phyloP scores from a whole-genome alignment of 30 jellyfish, hydroid and myxozoan species.

The Hydractinia symbiolongicarpus region DNA sequence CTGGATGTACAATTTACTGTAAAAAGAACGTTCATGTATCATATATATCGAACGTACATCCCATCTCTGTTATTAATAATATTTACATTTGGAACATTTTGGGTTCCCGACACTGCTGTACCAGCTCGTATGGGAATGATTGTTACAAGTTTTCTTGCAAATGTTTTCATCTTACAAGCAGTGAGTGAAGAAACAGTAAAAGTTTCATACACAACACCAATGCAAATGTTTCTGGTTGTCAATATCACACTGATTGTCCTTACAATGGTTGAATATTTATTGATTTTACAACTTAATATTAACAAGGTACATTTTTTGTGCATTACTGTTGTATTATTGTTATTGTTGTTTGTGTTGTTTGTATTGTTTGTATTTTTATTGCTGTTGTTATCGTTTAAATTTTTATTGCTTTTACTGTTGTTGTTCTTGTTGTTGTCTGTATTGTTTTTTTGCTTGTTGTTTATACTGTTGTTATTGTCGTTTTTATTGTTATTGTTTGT shows the following conservation, averaged over 20 bases:
- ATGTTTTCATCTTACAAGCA: slow-evolving; percentile 15
- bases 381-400: too few relatives aligned
- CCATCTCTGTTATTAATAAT: slow-evolving; percentile 17
- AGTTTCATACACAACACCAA: slow-evolving; percentile 12
- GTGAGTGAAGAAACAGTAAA: slow-evolving; percentile 8
- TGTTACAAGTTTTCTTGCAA: slow-evolving; percentile 18
- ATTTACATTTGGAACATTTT: slow-evolving; percentile 8
- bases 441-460: too few relatives aligned
- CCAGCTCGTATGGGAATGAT: slow-evolving; percentile 29
- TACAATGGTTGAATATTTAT: slow-evolving; percentile 8
- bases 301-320: too few relatives aligned
- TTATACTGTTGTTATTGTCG: too few relatives aligned
- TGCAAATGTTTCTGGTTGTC: slow-evolving; percentile 21
- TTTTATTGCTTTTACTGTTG: too few relatives aligned
- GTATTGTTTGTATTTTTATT: too few relatives aligned
- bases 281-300: neutral
- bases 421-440: too few relatives aligned
- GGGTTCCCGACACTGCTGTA: slow-evolving; percentile 25
- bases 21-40: slow-evolving; percentile 5
- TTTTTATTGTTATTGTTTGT: too few relatives aligned
- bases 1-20: neutral
- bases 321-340: too few relatives aligned
- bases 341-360: too few relatives aligned
- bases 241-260: neutral
- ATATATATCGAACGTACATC: slow-evolving; percentile 11